A percentile compares a stretch with the other conserved stretches of the same genome.
phyloP scores from a whole-genome alignment of 2,888 invertebrate species.

The Bellardia pandia region DNA sequence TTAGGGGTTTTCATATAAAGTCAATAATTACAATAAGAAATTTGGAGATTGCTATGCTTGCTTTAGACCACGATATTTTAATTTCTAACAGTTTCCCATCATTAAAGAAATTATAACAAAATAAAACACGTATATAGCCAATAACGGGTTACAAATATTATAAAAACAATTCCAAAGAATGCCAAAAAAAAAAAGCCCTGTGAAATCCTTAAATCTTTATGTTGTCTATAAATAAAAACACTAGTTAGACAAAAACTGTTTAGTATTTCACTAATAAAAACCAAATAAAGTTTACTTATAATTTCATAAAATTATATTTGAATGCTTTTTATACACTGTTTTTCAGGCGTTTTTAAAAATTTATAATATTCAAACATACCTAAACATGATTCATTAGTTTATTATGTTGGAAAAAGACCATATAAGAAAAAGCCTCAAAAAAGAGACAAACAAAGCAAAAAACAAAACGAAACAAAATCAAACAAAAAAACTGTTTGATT shows the following conservation, averaged over 20 bases:
- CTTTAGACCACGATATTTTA: no score
- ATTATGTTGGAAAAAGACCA: constrained; percentile 66
- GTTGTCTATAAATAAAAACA: background rate
- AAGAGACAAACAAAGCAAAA: background rate
- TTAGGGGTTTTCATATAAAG: no score
- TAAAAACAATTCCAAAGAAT: no score
- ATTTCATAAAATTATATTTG: constrained; percentile 61
- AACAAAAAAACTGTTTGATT: constrained; percentile 56
- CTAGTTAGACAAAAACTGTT: background rate
- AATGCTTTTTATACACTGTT: constrained; percentile 62
- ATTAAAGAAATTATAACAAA: no score
- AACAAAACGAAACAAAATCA: background rate
- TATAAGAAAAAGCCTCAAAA: constrained; percentile 37
- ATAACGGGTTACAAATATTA: background rate
- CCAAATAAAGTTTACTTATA: constrained; percentile 22
- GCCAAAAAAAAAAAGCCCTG: no score
- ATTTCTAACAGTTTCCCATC: no score
- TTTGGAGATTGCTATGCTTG: no score
- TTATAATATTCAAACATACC: constrained; percentile 51
- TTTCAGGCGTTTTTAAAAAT: constrained; percentile 1
- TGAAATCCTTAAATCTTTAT: background rate
- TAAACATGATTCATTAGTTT: constrained; percentile 68
- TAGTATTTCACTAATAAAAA: constrained; percentile 19
- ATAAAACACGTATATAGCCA: no score
- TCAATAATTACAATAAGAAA: no score